Evolutionary conservation across 1,140 invertebrate species (phyloP).

Genomic region (Lepidurus apus): DNA sequence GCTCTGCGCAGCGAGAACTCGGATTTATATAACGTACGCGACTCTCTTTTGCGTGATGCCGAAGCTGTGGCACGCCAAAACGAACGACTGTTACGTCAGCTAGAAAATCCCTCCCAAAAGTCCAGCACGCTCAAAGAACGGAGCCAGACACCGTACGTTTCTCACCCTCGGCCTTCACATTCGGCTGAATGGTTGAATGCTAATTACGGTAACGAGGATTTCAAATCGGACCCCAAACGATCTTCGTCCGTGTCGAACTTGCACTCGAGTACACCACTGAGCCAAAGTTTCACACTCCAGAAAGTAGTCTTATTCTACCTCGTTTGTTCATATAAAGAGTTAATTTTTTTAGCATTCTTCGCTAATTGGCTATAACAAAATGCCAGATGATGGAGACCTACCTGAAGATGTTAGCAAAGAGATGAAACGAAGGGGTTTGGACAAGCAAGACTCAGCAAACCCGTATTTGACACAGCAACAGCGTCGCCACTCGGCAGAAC

Average conservation of each 20-base stretch:
- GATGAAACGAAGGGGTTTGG: conserved; percentile 31
- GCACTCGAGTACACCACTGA: conserved; percentile 1
- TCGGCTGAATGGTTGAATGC: neutral
- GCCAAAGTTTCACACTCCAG: conserved; percentile 30
- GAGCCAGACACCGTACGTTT: conserved; percentile 1
- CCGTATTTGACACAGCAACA: conserved; percentile 6
- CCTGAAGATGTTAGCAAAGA: conserved; percentile 25
- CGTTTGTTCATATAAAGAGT: neutral
- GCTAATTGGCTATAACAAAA: conserved; percentile 13
- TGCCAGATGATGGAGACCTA: conserved; percentile 15
- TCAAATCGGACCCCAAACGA: neutral
- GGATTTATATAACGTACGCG: conserved; percentile 71
- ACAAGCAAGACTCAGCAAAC: conserved; percentile 16
- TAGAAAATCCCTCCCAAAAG: conserved; percentile 81
- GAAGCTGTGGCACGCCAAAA: conserved; percentile 85
- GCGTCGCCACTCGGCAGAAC: neutral
- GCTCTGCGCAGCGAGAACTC: conserved; percentile 77
- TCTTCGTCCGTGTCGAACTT: conserved; percentile 12
- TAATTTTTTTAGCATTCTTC: neutral
- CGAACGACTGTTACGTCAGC: conserved; percentile 73
- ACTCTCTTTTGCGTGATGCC: conserved; percentile 76
- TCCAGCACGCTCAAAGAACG: conserved; percentile 6
- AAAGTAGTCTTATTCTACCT: neutral
- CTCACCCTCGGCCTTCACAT: neutral
- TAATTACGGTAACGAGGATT: neutral